These are phyloP conservation scores for Tenodera sinensis DNA, from an alignment of 2,888 invertebrate species.

Conservation along the genomic window DNA sequence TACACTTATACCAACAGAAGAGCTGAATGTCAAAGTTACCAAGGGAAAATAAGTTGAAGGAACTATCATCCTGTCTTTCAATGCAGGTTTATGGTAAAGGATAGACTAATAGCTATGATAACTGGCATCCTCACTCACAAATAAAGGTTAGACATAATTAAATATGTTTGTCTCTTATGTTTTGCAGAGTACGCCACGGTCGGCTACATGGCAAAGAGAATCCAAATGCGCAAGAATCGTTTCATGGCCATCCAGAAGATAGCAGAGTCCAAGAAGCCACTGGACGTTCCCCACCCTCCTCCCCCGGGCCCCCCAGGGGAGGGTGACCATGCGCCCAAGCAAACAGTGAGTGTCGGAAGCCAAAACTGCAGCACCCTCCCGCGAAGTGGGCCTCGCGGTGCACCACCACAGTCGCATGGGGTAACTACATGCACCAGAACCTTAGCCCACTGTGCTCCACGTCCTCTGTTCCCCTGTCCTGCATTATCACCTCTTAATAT, in stretches of 20 bases:
- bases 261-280: slow-evolving; percentile 83
- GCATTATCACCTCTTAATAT: not conserved
- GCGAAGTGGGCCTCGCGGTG: not conserved
- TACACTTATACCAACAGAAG: too few relatives aligned
- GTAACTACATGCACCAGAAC: slow-evolving; percentile 3
- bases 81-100: too few relatives aligned
- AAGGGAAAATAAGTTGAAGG: too few relatives aligned
- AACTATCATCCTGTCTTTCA: too few relatives aligned
- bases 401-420: slow-evolving; percentile 9
- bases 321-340: slow-evolving; percentile 71
- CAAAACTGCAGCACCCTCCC: slow-evolving; percentile 25
- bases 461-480: not conserved
- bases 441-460: not conserved
- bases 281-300: slow-evolving; percentile 56
- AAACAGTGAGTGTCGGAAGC: slow-evolving; percentile 63
- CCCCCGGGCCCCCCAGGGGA: slow-evolving; percentile 60
- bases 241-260: slow-evolving; percentile 88
- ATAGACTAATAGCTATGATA: too few relatives aligned
- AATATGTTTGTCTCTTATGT: not conserved
- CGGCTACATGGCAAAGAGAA: slow-evolving; percentile 95
- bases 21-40: too few relatives aligned
- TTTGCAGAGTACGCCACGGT: slow-evolving; percentile 92
- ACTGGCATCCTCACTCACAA: too few relatives aligned
- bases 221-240: slow-evolving; percentile 93
- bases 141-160: too few relatives aligned